A percentile compares a stretch with the other conserved stretches of the same genome.
These are phyloP conservation scores for Silurus meridionalis DNA, from an alignment of 2,113 vertebrate genomes.

Conservation along the genomic window DNA sequence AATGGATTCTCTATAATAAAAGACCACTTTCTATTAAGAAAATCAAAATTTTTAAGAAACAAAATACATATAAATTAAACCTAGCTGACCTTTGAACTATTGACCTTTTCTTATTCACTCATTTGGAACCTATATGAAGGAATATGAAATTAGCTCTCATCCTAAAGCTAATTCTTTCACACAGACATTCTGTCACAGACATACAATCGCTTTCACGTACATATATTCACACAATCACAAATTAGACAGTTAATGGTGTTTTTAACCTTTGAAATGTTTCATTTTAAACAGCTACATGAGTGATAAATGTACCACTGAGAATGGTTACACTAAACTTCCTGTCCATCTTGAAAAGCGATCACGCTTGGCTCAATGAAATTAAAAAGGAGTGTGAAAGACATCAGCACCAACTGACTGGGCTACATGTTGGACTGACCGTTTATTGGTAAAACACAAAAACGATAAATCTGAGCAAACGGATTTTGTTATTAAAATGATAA, in stretches of 20 bases:
- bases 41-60: slow-evolving; percentile 72
- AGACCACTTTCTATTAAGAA: slow-evolving; percentile 53
- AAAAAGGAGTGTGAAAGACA: not conserved
- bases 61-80: slow-evolving; percentile 86
- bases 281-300: slow-evolving; percentile 18
- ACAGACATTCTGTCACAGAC: not conserved
- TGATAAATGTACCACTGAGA: slow-evolving; percentile 1
- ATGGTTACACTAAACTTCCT: not conserved
- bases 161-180: not conserved
- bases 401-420: slow-evolving; percentile 15
- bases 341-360: not conserved
- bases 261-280: slow-evolving; percentile 19
- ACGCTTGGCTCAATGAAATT: slow-evolving; percentile 1
- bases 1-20: slow-evolving; percentile 34
- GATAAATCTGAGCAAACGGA: not conserved
- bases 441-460: not conserved
- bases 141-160: not conserved
- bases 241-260: not conserved
- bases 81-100: not conserved
- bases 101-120: slow-evolving; percentile 1
- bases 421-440: slow-evolving; percentile 11
- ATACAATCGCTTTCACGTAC: not conserved
- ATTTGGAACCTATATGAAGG: slow-evolving; percentile 20
- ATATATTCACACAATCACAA: not conserved
- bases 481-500: not conserved